Evolutionary conservation across 2,113 vertebrate species (phyloP), one percentile per base, ranked within the genome.

Genomic region (Megalops atlanticus): DNA sequence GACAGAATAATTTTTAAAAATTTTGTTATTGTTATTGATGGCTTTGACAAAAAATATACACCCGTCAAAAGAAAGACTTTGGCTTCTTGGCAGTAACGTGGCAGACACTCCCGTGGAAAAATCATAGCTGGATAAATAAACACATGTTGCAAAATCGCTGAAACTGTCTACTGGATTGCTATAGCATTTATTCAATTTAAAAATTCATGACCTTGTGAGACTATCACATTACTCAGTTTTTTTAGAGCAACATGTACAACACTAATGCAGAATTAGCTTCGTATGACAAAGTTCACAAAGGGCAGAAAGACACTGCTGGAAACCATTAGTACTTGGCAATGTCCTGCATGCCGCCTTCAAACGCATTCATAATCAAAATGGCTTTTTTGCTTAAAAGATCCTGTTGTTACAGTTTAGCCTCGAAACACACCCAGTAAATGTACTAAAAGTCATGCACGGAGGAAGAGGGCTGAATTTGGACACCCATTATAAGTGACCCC

Each of bases 301-400:
- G 58, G 58, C 58, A 64, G n/a, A 64, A 21, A 27, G 58, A 11
- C 24, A 31, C 24, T 8, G 58, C 58, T 64, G 58, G n/a, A 64
- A 64, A 64, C 24, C 58, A 64, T 64, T 64, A 64, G 58, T 31
- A 24, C n/a, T 64, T 64, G 58, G 58, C 58, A 64, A 64, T 2
- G 58, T 64, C 58, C n/a, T 8, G 58, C 58, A 64, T 64, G 58
- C 58, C 31, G 58, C n/a, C 31, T 64, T 27, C n/a, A 54, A 64
- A 64, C 58, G 58, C 24, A 10, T n/a, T 64, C 58, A 64, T 64
- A 64, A 64, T 64, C 58, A 64, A 64, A 64, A 64, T 27, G 58
- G n/a, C 58, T 64, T 64, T 11, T 64, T 64, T 64, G 58, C 31
- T 64, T 64, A 31, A 11, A 64, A 11, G 58, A 64, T 64, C 31